Evolutionary conservation across 2,888 invertebrate genomes (phyloP).

Genomic region (Nezara viridula): DNA sequence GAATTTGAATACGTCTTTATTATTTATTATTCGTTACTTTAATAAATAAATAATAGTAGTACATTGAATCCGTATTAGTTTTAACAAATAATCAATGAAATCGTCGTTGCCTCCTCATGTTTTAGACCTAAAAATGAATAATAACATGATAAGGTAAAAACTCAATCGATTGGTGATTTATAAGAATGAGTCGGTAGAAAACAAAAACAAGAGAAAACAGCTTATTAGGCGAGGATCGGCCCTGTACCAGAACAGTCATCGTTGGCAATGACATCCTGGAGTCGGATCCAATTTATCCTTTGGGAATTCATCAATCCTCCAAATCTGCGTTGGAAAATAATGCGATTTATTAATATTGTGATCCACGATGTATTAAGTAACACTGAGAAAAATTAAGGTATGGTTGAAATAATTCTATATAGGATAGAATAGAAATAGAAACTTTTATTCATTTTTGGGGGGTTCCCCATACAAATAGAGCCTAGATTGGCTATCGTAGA

Average conservation of each 20-base stretch:
- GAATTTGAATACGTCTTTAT: no score
- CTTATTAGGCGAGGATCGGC: neutral
- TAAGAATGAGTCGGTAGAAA: slow-evolving; percentile 2
- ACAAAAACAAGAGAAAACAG: slow-evolving; percentile 37
- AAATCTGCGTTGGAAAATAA: neutral
- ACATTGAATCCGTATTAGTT: no score
- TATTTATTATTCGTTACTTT: no score
- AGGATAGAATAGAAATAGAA: no score
- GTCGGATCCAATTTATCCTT: neutral
- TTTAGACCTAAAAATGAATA: neutral
- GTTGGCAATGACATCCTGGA: neutral
- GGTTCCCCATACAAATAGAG: no score
- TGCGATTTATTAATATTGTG: neutral
- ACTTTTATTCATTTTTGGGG: no score
- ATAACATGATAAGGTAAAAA: neutral
- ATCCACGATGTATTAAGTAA: neutral
- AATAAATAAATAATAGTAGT: no score
- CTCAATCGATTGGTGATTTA: neutral
- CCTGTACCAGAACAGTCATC: neutral
- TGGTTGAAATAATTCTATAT: no score
- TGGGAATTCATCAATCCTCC: neutral
- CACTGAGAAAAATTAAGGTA: no score
- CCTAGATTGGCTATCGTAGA: no score
- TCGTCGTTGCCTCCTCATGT: neutral
- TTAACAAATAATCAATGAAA: neutral